Conservation (phyloP, 2,888 invertebrate species). For the Agrypnus murinus region DNA sequence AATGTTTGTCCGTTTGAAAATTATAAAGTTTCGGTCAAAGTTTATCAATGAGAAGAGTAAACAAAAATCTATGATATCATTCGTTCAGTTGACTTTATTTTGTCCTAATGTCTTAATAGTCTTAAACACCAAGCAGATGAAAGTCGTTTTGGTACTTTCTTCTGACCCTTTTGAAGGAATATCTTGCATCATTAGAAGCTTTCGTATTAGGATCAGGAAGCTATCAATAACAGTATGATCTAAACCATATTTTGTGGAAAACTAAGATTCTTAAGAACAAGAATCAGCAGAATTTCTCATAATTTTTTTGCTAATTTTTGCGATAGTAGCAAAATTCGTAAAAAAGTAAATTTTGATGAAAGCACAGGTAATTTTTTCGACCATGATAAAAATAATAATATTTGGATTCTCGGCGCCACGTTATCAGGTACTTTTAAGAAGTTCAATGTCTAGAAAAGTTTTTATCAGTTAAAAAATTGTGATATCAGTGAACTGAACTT, state of each 20-base stretch:
- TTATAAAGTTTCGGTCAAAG: constrained; percentile 17
- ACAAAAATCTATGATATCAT: constrained; percentile 13
- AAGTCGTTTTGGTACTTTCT: constrained; percentile 9
- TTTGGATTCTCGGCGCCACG: constrained; percentile 6
- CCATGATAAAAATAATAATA: background rate
- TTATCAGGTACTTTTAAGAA: background rate
- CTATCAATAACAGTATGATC: no score
- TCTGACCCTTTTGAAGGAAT: background rate
- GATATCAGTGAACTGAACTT: background rate
- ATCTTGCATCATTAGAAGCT: background rate
- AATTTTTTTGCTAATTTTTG: no score
- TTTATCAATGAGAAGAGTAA: constrained; percentile 13
- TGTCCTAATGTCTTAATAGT: constrained; percentile 23
- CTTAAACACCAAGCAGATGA: background rate
- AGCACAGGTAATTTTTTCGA: background rate
- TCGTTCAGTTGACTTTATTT: constrained; percentile 25
- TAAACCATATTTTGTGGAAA: no score
- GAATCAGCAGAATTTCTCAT: no score
- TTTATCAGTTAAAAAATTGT: background rate
- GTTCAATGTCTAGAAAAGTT: constrained; percentile 10
- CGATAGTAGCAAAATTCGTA: no score
- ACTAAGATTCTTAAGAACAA: no score
- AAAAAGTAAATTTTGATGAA: no score
- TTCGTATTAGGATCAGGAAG: no score
- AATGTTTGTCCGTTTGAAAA: background rate